phyloP scores from a whole-genome alignment of 37 sponge, comb jelly and placozoan genomes.

The Tethya wilhelma region DNA sequence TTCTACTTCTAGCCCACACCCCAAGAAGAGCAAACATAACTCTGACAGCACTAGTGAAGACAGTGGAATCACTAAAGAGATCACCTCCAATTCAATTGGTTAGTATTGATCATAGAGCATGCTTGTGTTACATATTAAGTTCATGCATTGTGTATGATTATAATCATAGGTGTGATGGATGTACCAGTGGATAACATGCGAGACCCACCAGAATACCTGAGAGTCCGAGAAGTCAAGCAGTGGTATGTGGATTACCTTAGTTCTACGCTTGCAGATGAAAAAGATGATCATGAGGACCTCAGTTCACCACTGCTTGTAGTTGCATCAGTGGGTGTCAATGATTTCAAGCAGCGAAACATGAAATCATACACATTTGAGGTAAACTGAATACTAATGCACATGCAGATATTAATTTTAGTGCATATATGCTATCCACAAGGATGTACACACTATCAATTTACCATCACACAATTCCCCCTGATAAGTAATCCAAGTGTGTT shows the following conservation, averaged over 20 bases:
- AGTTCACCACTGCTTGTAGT: background rate
- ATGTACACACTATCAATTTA: too few relatives aligned
- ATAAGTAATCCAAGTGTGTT: too few relatives aligned
- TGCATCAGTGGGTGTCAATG: background rate
- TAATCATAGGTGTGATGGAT: background rate
- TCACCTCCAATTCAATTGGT: too few relatives aligned
- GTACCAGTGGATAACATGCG: background rate
- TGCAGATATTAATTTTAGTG: background rate
- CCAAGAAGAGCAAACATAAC: too few relatives aligned
- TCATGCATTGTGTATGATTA: too few relatives aligned
- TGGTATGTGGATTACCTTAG: background rate
- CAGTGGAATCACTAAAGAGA: too few relatives aligned
- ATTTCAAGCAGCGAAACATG: background rate
- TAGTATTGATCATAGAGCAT: background rate
- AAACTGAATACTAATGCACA: background rate
- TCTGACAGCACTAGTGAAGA: too few relatives aligned
- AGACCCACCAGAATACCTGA: background rate
- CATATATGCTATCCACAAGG: too few relatives aligned
- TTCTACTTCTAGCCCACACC: too few relatives aligned
- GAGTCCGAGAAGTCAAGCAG: background rate
- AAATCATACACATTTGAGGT: background rate
- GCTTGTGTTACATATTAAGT: too few relatives aligned
- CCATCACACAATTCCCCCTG: too few relatives aligned
- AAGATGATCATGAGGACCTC: background rate
- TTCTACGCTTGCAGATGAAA: background rate